Percentiles rank a stretch among this genome's conserved stretches.
Conservation (phyloP, 2,888 invertebrate genomes). For the Ormyrus rosae region DNA sequence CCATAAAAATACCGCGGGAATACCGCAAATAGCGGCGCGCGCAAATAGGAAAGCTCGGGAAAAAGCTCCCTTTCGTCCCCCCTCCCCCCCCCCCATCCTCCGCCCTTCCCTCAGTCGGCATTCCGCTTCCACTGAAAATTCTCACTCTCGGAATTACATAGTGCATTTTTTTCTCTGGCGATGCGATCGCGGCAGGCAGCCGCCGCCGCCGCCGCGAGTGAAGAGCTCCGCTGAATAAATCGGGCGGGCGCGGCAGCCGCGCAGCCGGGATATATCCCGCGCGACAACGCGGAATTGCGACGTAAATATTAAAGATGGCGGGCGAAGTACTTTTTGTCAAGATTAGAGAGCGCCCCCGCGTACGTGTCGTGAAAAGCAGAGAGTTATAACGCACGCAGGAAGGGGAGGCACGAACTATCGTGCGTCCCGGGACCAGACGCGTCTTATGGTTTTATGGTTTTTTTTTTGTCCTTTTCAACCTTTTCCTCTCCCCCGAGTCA, state of each 20-base stretch:
- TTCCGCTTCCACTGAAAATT: no score
- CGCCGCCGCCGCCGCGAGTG: no score
- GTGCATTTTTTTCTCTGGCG: no score
- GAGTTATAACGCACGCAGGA: conserved; percentile 19
- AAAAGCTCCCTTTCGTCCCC: no score
- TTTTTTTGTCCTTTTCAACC: not conserved
- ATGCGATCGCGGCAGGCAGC: no score
- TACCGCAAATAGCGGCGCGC: no score
- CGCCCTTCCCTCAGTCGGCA: no score
- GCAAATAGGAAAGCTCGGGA: no score
- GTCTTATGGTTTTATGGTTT: conserved; percentile 17
- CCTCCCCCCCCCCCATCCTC: no score
- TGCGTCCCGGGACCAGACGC: conserved; percentile 9
- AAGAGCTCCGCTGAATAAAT: conserved; percentile 14
- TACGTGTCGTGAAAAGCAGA: conserved; percentile 28
- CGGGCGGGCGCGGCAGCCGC: conserved; percentile 13
- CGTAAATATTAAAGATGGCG: conserved; percentile 67
- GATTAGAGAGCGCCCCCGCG: conserved; percentile 60
- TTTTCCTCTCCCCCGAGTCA: no score
- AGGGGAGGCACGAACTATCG: conserved; percentile 14
- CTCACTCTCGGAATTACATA: no score
- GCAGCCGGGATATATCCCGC: conserved; percentile 53
- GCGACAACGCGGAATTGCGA: conserved; percentile 63
- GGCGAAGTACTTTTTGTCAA: conserved; percentile 61
- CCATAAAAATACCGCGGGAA: no score